phyloP scores from a whole-genome alignment of 2,888 invertebrate genomes.

The Isoperla grammatica region DNA sequence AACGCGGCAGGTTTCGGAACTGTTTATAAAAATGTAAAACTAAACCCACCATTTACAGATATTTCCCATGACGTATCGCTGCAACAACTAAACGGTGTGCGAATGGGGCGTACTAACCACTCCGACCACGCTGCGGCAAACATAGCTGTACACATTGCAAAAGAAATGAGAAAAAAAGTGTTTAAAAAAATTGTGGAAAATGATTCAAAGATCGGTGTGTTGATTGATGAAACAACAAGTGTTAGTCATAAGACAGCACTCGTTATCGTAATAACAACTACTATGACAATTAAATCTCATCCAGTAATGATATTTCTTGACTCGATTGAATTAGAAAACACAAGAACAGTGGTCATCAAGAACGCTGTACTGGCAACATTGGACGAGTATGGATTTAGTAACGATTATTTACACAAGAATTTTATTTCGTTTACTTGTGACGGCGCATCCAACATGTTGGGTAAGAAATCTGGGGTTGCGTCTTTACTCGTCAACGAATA shows the following conservation, averaged over 20 bases:
- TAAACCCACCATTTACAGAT: neutral
- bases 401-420: conserved; percentile 25
- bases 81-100: neutral
- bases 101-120: neutral
- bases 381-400: conserved; percentile 7
- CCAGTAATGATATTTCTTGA: neutral
- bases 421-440: conserved; percentile 20
- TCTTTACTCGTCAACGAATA: conserved; percentile 18
- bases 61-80: neutral
- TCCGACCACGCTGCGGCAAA: neutral
- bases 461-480: conserved; percentile 28
- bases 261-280: neutral
- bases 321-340: neutral
- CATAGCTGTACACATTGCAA: neutral
- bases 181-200: neutral
- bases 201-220: neutral
- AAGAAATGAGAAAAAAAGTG: neutral
- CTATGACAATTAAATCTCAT: neutral
- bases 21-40: conserved; percentile 3
- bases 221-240: neutral
- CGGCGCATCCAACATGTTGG: conserved; percentile 25
- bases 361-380: neutral
- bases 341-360: neutral
- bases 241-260: neutral
- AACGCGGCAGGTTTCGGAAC: neutral